Conservation (phyloP, 2,797 vertebrate species). For the Falco biarmicus region DNA sequence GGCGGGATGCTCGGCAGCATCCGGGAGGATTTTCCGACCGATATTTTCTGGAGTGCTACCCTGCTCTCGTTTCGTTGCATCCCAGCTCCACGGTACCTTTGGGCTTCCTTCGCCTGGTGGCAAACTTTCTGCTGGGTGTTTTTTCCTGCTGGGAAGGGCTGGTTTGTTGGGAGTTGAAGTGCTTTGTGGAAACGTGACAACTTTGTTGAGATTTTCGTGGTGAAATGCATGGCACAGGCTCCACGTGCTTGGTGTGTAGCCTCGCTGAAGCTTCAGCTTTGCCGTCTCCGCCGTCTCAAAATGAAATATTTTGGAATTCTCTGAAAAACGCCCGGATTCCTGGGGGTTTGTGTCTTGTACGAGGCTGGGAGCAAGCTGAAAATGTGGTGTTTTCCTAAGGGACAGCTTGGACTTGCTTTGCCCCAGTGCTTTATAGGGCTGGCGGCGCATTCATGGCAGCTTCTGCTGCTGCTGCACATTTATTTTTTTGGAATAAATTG, state of each 20-base stretch:
- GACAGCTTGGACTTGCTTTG: accelerated
- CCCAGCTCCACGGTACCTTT: accelerated
- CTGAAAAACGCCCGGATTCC: not conserved
- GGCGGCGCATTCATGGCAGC: accelerated
- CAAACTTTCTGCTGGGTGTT: not conserved
- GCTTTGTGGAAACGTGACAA: accelerated
- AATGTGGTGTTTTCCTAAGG: accelerated
- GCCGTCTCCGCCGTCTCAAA: accelerated
- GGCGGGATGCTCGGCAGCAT: accelerated
- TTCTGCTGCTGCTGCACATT: accelerated
- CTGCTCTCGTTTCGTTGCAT: accelerated
- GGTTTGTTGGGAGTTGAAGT: not conserved
- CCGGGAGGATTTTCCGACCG: accelerated
- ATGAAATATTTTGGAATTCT: not conserved
- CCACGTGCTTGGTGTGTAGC: accelerated
- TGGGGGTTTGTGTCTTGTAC: not conserved
- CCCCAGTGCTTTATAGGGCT: accelerated
- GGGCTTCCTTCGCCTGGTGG: not conserved
- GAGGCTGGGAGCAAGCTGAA: not conserved
- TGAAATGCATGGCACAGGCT: accelerated
- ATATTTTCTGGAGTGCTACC: accelerated
- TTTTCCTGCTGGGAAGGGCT: not conserved
- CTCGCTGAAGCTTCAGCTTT: accelerated
- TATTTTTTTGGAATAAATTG: not conserved
- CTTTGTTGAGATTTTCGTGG: not conserved